Evolutionary conservation across 2,113 vertebrate species (phyloP), one percentile per base, ranked within the genome.

Genomic region (Amazona guildingii): DNA sequence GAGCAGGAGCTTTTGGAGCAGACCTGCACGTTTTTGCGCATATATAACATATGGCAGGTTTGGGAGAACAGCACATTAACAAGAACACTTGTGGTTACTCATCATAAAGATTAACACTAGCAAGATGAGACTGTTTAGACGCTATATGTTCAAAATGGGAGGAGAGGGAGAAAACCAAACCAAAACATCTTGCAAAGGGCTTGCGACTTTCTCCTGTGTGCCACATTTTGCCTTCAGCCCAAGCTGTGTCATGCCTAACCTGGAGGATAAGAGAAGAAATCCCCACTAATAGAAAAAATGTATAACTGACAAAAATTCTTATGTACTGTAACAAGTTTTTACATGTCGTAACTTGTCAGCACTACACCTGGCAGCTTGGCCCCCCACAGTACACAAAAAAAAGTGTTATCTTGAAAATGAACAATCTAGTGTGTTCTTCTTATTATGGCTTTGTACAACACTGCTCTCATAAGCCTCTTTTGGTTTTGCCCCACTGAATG

Each of bases 401-500:
- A 23, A 28, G 17, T 6, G 9, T 27, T 84, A n/a, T 24, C 19
- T 91, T 80, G 72, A 49, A 83, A 83, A 83, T 0, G 1, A 68
- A 54, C 4, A 7, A 73, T 33, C 27, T 57, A 52, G 11, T 0
- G 2, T 43, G 37, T 17, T 86, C 39, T 55, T 46, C 43, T 7
- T 69, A 16, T 66, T 43, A 61, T 1, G 7, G 66, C 48, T 83
- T 75, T 48, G 29, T 63, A 82, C 67, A 61, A 33, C 17, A 15
- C n/a, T 27, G 48, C 31, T 82, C 10, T 79, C 35, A 6, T 2
- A 86, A 83, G 35, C 39, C 82, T 77, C 75, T 2, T 3, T 14
- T 83, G 90, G 80, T 75, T 83, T 57, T 23, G 79, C 41, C 0
- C 90, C 92, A 96, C 92, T 95, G 85, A 19, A 43, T 92, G 88